These are phyloP conservation scores for Hemithea aestivaria DNA, from an alignment of 2,888 invertebrate genomes.

Conservation along the genomic window DNA sequence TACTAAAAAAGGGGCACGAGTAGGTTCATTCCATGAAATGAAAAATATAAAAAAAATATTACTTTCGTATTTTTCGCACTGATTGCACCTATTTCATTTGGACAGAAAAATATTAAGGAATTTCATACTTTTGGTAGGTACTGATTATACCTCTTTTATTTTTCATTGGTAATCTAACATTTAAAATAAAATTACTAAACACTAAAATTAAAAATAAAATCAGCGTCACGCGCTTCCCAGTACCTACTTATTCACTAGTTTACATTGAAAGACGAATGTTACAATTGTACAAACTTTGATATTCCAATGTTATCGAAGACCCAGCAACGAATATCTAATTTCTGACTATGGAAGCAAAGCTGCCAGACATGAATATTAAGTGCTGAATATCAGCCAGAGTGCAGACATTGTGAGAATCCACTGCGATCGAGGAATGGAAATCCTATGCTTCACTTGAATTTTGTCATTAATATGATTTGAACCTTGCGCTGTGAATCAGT, in stretches of 20 bases:
- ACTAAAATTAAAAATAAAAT: too few species aligned
- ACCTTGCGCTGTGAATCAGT: slow-evolving; percentile 40
- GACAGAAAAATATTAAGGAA: too few species aligned
- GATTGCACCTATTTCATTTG: too few species aligned
- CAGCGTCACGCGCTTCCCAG: too few species aligned
- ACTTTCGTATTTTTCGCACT: too few species aligned
- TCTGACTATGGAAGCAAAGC: slow-evolving; percentile 56
- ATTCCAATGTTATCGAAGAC: slow-evolving; percentile 40
- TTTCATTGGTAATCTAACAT: too few species aligned
- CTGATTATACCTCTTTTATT: too few species aligned
- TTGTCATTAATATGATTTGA: slow-evolving; percentile 64
- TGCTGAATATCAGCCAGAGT: slow-evolving; percentile 54
- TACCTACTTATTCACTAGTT: neutral
- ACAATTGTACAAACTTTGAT: slow-evolving; percentile 26
- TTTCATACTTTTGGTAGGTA: too few species aligned
- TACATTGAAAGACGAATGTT: slow-evolving; percentile 4
- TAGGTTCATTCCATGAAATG: too few species aligned
- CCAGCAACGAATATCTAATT: slow-evolving; percentile 59
- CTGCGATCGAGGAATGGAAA: slow-evolving; percentile 60
- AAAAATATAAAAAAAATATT: too few species aligned
- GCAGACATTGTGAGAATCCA: slow-evolving; percentile 64
- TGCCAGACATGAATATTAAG: slow-evolving; percentile 66
- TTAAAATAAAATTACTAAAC: too few species aligned
- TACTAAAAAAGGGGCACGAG: too few species aligned
- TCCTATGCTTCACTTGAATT: slow-evolving; percentile 58